Conservation (phyloP, 2,113 vertebrate genomes). For the Gymnarchus niloticus region DNA sequence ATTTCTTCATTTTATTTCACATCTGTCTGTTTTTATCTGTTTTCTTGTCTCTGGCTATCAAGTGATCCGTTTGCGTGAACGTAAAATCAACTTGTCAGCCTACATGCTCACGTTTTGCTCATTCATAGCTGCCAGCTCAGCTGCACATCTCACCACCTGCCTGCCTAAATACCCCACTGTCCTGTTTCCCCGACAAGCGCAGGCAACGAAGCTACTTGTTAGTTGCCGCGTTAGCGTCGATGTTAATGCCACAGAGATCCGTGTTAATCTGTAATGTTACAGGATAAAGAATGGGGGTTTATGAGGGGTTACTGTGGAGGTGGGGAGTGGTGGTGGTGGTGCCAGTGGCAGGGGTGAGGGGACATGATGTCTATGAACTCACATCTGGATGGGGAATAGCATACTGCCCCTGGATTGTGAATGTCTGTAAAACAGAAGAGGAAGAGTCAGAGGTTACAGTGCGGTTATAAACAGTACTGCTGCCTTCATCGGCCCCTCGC, state of each 20-base stretch:
- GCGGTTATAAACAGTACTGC: background rate
- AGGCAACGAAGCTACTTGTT: conserved; percentile 49
- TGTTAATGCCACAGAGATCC: conserved; percentile 20
- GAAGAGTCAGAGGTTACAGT: conserved; percentile 17
- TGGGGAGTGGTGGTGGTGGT: background rate
- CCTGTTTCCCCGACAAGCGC: conserved; percentile 7
- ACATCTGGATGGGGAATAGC: conserved; percentile 88
- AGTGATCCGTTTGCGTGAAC: background rate
- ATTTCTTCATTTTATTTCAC: background rate
- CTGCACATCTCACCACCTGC: background rate
- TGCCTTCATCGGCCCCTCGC: background rate
- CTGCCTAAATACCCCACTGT: conserved; percentile 8
- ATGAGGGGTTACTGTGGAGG: conserved; percentile 52
- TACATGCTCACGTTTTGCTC: background rate
- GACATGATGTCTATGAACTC: conserved; percentile 67
- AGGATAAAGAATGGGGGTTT: conserved; percentile 22
- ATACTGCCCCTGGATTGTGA: conserved; percentile 84
- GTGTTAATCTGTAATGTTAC: conserved; percentile 10
- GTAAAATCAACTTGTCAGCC: background rate
- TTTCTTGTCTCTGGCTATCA: background rate
- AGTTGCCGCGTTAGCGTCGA: conserved; percentile 39
- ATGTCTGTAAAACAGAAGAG: conserved; percentile 68
- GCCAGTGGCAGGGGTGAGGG: background rate
- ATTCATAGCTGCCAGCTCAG: background rate
- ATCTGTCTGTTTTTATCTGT: background rate